Evolutionary conservation across 1,140 invertebrate species (phyloP), one percentile per base, ranked within the genome.

Genomic region (Polypedilum pembai): DNA sequence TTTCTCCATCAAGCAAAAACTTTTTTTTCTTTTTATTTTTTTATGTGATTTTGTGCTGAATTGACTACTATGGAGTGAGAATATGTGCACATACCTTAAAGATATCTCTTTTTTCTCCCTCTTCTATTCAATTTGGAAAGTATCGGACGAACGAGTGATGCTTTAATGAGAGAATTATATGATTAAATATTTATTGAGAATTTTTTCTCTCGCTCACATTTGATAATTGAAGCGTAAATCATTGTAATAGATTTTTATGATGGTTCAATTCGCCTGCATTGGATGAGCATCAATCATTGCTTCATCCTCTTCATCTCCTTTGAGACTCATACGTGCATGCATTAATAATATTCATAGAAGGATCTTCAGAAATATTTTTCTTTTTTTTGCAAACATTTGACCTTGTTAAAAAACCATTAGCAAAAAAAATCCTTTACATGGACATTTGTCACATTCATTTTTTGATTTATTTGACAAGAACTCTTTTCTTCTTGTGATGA

Each of bases 161-260:
- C 45, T 56, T 56, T 56, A 56, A 56, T 56, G 45, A 56, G n/a
- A 56, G 8, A 33, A 33, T 5, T 33, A 45, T 45, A 45, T 45
- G 15, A 45, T 12, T 12, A 45, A 45, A 45, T 12, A 45, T 12
- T 8, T 12, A 45, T 45, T 45, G 15, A 45, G 15, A 45, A 12
- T 12, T 45, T 45, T 45, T 45, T 45, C 15, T 15, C 45, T 15
- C 45, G 15, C 4, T 56, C 45, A 12, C 45, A 56, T 56, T 56
- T n/a, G 45, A 56, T 56, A 56, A 56, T 56, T 56, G 45, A 56
- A 56, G 45, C 45, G 45, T 56, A 56, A 56, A 56, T 56, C 45
- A 56, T 56, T 12, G 45, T 56, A 56, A 56, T 56, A 56, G 45
- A 56, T 56, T 56, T 56, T 56, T 56, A 56, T 56, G 45, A 56